Percentiles rank a stretch among this genome's conserved stretches.
phyloP scores from a whole-genome alignment of 2,797 vertebrate species.

The Cossypha heuglini region DNA sequence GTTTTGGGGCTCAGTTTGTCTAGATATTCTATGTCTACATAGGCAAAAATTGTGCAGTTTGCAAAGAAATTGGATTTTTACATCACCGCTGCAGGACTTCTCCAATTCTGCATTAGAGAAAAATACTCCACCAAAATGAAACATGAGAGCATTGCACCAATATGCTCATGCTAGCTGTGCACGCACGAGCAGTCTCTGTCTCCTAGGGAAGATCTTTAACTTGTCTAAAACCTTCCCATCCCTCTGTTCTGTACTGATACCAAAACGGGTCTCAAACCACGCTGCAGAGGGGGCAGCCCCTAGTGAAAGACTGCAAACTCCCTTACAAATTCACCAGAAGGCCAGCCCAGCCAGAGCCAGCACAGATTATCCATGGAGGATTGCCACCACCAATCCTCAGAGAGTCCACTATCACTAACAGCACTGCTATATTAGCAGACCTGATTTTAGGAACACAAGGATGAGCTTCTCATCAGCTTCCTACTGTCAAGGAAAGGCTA shows the following conservation, averaged over 20 bases:
- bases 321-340: background rate
- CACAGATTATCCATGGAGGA: background rate
- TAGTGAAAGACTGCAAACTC: background rate
- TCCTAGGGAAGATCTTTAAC: background rate
- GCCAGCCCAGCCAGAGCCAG: background rate
- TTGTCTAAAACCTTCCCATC: background rate
- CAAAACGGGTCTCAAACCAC: background rate
- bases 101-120: background rate
- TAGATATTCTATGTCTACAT: background rate
- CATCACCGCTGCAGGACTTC: background rate
- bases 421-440: background rate
- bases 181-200: background rate
- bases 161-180: background rate
- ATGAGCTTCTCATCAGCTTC: background rate
- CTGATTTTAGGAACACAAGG: background rate
- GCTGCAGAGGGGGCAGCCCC: background rate
- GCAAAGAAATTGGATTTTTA: background rate
- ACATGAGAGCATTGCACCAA: background rate
- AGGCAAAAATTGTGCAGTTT: background rate
- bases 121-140: background rate
- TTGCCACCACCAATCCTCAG: background rate
- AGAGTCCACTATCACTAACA: background rate
- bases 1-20: background rate
- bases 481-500: background rate
- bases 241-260: background rate